These are phyloP conservation scores for Cephus sareptanus DNA, from an alignment of 2,888 invertebrate species.

Conservation along the genomic window DNA sequence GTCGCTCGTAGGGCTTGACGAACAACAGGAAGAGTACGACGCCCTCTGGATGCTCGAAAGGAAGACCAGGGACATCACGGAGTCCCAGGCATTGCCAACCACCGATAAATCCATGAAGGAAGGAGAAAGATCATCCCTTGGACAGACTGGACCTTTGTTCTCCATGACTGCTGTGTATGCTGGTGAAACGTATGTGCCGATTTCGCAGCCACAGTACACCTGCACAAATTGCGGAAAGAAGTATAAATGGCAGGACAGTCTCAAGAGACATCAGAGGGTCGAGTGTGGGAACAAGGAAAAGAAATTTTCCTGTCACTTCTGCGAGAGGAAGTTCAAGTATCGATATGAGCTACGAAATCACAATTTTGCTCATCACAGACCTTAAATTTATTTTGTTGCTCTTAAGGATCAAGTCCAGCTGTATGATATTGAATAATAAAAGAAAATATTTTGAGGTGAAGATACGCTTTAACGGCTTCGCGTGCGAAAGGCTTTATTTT, in stretches of 20 bases:
- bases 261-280: conserved; percentile 65
- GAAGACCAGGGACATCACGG: conserved; percentile 32
- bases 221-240: conserved; percentile 60
- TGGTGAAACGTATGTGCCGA: conserved; percentile 10
- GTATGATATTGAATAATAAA: background rate
- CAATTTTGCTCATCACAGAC: conserved; percentile 46
- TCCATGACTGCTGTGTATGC: conserved; percentile 8
- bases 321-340: conserved; percentile 65
- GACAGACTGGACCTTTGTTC: background rate
- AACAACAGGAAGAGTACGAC: conserved; percentile 33
- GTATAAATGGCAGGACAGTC: conserved; percentile 63
- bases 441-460: background rate
- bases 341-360: conserved; percentile 64
- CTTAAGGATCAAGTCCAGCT: background rate
- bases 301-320: conserved; percentile 60
- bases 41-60: conserved; percentile 43
- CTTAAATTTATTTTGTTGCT: background rate
- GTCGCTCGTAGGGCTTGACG: conserved; percentile 18
- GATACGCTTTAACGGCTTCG: background rate
- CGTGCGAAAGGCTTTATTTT: background rate
- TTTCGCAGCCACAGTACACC: conserved; percentile 33
- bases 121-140: background rate
- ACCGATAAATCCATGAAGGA: background rate
- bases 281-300: conserved; percentile 66
- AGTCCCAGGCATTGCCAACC: conserved; percentile 2